Base-by-base conservation (phyloP, 2,888 invertebrate species). In the Dyspetes luteomarginatus region DNA sequence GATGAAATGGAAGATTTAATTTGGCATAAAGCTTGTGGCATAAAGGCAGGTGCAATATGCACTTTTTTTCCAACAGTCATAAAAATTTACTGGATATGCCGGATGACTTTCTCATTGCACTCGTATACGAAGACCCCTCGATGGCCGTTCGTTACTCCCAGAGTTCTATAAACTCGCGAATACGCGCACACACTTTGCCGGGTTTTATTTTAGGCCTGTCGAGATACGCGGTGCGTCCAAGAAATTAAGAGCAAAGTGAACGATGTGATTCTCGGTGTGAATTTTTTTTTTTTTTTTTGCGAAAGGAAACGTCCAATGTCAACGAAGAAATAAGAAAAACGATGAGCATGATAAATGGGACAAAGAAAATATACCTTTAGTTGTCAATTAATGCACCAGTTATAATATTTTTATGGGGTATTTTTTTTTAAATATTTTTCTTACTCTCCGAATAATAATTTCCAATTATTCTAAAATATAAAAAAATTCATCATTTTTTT, bases 101-200 rank as follows among this genome's bases (percentile, higher is more conserved):
- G 85, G 75, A 76, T 85, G 58, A 87, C 75, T 74, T 67, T 75
- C 45, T 55, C 69, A 22, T 30, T 28, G 55, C n/a, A 28, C 26
- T 62, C n/a, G 45, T 22, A 4, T 30, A 17, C 19, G 36, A 36
- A 28, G 56, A 41, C 58, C 41, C 50, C 52, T 52, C 55, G 62
- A 67, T 58, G 52, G 73, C 77, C 62, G 72, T 82, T 78, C 84
- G 79, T 86, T 86, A 82, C 82, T 82, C 84, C 77, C 71, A 22
- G 81, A 30, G 74, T 82, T 83, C 82, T 78, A 84, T 74, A 68
- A 68, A 24, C n/a, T n/a, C 60, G 36, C 43, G n/a, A 12, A 17
- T 45, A 5, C 19, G 7, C 58, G 4, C 30, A 9, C 26, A 65
- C 60, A 76, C 65, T 72, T 56, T 68, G 68, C 28, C 17, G 50